Conservation (phyloP, 2,797 vertebrate genomes). For the Oreochromis grahami region DNA sequence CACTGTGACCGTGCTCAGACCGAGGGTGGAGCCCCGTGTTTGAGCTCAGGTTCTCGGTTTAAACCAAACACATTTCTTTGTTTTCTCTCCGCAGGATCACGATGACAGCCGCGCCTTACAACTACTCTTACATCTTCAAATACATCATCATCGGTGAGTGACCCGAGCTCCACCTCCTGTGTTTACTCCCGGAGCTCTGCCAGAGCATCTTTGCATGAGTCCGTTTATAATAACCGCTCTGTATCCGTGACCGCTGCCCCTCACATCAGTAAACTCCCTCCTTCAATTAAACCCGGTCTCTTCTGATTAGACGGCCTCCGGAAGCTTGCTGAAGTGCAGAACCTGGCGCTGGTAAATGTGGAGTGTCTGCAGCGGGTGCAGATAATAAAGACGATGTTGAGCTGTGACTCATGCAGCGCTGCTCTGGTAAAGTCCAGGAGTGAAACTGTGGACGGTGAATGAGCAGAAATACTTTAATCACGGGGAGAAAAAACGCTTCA, state of each 20-base stretch:
- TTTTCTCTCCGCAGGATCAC: slow-evolving; percentile 73
- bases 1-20: background rate
- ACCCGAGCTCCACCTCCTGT: background rate
- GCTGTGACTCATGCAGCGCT: background rate
- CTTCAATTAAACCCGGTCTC: background rate
- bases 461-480: background rate
- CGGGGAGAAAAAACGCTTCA: background rate
- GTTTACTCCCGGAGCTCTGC: background rate
- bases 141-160: slow-evolving; percentile 98
- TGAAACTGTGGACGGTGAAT: background rate
- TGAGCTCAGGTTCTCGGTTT: background rate
- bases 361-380: background rate
- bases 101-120: slow-evolving; percentile 98
- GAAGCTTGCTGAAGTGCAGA: background rate
- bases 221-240: background rate
- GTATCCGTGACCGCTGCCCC: background rate
- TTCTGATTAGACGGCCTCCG: background rate
- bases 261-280: background rate
- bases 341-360: background rate
- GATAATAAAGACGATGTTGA: background rate
- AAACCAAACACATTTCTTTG: background rate
- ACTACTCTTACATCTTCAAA: slow-evolving; percentile 99
- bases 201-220: background rate
- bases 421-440: background rate
- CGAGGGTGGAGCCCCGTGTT: background rate